Evolutionary conservation across 2,888 invertebrate species (phyloP), one percentile per base, ranked within the genome.

Genomic region (Ditylenchus weischeri): DNA sequence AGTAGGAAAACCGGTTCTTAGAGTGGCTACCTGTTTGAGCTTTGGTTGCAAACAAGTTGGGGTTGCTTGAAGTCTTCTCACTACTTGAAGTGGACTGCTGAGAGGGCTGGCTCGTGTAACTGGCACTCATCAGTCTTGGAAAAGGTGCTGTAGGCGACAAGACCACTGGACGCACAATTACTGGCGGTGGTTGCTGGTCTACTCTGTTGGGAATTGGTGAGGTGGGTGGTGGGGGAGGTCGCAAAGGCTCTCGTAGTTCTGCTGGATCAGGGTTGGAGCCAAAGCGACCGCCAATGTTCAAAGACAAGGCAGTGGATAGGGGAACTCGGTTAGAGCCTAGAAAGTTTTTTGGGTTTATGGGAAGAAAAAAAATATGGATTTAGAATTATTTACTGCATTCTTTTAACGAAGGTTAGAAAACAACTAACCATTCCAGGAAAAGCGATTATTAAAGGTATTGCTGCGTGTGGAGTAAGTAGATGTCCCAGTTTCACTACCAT

Each of bases 151-250:
- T 59, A 35, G 67, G 49, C 51, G 68, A 68, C 61, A 68, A 35
- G 11, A 67, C 62, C 13, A 65, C 38, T 23, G 67, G 67, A 1
- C 67, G 67, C 11, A 36, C 43, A 13, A 54, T 65, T n/a, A 50
- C 36, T 19, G 65, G 10, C 1, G 21, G 21, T 21, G 7, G 4
- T 23, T 23, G 47, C 48, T 21, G 23, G 50, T 38, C 18, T 54
- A 50, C 62, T 69, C 61, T 21, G 74, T 72, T 74, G 1, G 79
- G 79, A 57, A 79, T 76, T 18, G 79, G 79, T 3, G 78, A 78
- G 18, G 78, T 79, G n/a, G 79, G 79, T 13, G 79, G 79, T 54
- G 74, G 73, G 10, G 79, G 79, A 11, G 72, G 75, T 60, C 35
- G 19, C 1, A 43, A 8, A 15, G 43, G 43, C 15, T 43, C 43